phyloP scores from a whole-genome alignment of 2,797 vertebrate species.

The Setipinna tenuifilis region DNA sequence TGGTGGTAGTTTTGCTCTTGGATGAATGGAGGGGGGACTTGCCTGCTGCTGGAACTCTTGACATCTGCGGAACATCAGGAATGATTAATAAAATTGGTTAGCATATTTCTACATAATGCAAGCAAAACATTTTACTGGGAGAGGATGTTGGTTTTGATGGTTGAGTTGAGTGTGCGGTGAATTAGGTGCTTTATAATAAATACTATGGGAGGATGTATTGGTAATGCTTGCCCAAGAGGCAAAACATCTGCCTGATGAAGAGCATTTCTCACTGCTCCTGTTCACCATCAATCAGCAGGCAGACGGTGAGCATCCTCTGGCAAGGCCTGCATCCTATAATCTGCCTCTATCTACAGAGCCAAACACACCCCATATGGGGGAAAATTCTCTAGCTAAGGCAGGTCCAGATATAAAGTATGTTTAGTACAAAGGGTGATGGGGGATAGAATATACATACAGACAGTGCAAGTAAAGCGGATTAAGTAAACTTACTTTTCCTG shows the following conservation, averaged over 20 bases:
- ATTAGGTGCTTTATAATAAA: slow-evolving; percentile 11
- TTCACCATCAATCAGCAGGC: slow-evolving; percentile 38
- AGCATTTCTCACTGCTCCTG: slow-evolving; percentile 14
- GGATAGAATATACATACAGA: not conserved
- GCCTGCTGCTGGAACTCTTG: slow-evolving; percentile 89
- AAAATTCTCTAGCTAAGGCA: not conserved
- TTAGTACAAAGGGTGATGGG: not conserved
- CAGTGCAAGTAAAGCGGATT: no score
- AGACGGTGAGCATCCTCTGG: slow-evolving; percentile 33
- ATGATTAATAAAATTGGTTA: slow-evolving; percentile 26
- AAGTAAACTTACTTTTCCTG: slow-evolving; percentile 84
- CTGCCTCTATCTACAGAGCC: slow-evolving; percentile 34
- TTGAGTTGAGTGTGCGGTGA: slow-evolving; percentile 11
- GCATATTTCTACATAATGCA: not conserved
- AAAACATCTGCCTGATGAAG: slow-evolving; percentile 50
- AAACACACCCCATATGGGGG: no score
- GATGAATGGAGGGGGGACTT: slow-evolving; percentile 83
- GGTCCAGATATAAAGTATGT: slow-evolving; percentile 1
- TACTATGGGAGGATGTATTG: slow-evolving; percentile 30
- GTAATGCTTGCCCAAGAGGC: slow-evolving; percentile 26
- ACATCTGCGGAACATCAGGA: slow-evolving; percentile 82
- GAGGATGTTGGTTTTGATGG: not conserved
- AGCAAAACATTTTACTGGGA: slow-evolving; percentile 30
- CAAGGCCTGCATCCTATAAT: slow-evolving; percentile 48
- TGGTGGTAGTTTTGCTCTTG: slow-evolving; percentile 80